Percentiles rank a stretch among this genome's conserved stretches.
Conservation (phyloP, 1,140 invertebrate genomes). For the Hermetia illucens region DNA sequence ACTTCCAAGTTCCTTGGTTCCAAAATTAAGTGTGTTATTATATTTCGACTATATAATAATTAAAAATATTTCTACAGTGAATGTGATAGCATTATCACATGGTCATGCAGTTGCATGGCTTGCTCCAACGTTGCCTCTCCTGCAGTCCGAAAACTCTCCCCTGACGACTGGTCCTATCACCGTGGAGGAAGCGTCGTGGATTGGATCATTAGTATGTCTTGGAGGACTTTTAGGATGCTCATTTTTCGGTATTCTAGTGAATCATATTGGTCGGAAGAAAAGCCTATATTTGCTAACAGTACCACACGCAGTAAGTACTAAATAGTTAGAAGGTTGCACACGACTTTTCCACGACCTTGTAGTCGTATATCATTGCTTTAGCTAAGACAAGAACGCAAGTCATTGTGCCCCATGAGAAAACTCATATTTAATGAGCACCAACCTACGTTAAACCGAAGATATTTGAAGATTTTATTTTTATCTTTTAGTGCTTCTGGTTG, state of each 20-base stretch:
- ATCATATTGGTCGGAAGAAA: slow-evolving; percentile 32
- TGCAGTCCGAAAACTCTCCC: slow-evolving; percentile 14
- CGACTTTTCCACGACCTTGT: no score
- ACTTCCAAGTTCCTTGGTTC: no score
- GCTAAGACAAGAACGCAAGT: no score
- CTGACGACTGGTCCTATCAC: slow-evolving; percentile 15
- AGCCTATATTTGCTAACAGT: slow-evolving; percentile 25
- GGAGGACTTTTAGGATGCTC: slow-evolving; percentile 23
- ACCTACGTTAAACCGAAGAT: not conserved
- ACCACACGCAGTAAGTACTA: slow-evolving; percentile 24
- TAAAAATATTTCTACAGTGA: slow-evolving; percentile 27
- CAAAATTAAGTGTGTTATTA: no score
- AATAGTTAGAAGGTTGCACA: no score
- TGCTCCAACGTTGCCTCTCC: slow-evolving; percentile 23
- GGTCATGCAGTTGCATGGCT: slow-evolving; percentile 33
- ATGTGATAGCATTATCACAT: slow-evolving; percentile 31
- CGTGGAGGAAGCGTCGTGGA: slow-evolving; percentile 24
- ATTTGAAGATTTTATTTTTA: not conserved
- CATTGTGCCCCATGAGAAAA: no score
- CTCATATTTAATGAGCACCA: no score
- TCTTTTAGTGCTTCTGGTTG: slow-evolving; percentile 19
- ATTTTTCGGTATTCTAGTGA: slow-evolving; percentile 21
- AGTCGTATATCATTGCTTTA: no score
- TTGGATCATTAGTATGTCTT: slow-evolving; percentile 24
- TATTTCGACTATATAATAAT: no score